A percentile compares a stretch with the other conserved stretches of the same genome.
Conservation (phyloP, 2,888 invertebrate species). For the Busseola fusca region DNA sequence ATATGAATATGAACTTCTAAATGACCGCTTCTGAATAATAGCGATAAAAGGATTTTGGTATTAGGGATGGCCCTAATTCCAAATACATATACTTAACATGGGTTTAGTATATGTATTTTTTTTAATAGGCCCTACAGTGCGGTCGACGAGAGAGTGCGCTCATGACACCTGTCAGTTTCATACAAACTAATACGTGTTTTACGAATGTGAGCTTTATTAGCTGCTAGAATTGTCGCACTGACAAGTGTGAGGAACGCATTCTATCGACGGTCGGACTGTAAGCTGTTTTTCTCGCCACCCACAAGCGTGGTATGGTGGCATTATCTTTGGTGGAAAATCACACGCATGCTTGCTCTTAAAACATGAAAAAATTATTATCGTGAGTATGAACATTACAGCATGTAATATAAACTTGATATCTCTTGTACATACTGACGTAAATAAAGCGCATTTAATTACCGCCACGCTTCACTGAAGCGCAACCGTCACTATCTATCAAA, state of each 20-base stretch:
- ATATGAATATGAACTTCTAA: not conserved
- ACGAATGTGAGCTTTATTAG: not conserved
- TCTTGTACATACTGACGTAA: constrained; percentile 7
- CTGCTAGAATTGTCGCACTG: not conserved
- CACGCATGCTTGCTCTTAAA: not conserved
- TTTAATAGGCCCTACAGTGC: not conserved
- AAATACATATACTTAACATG: no score
- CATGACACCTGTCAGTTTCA: not conserved
- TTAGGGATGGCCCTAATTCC: constrained; percentile 1
- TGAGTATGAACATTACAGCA: constrained; percentile 31
- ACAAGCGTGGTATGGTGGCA: not conserved
- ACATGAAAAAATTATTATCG: constrained; percentile 7
- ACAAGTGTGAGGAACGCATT: not conserved
- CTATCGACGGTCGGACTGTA: not conserved
- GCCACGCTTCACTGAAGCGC: constrained; percentile 59
- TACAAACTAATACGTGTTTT: not conserved
- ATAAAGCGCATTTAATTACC: constrained; percentile 58
- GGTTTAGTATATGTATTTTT: no score
- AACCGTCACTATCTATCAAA: constrained; percentile 42
- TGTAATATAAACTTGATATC: constrained; percentile 36
- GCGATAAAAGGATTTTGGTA: constrained; percentile 14
- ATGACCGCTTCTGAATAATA: not conserved
- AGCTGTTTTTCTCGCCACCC: not conserved
- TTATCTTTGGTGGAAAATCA: constrained; percentile 17
- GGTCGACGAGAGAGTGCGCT: not conserved